Evolutionary conservation across 2,113 vertebrate species (phyloP).

Genomic region (Albula glossodonta): DNA sequence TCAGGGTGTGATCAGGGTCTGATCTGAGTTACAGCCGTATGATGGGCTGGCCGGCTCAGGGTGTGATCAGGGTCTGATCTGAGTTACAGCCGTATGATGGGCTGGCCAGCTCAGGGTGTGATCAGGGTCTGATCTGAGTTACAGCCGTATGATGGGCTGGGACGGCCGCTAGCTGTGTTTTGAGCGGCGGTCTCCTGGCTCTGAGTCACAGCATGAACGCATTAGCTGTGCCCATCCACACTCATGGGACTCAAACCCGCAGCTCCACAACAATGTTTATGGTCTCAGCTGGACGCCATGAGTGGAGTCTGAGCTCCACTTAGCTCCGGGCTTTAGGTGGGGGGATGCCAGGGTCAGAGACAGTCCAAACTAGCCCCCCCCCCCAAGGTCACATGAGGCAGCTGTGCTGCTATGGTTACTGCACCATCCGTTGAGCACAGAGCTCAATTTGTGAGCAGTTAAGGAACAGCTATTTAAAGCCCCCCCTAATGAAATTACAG

Average conservation of each 20-base stretch:
- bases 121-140: no score
- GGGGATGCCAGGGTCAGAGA: neutral
- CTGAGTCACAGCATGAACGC: neutral
- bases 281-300: neutral
- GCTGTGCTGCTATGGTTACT: conserved; percentile 21
- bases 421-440: no score
- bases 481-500: neutral
- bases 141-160: no score
- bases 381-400: neutral
- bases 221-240: neutral
- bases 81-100: no score
- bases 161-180: neutral
- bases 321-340: neutral
- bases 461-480: neutral
- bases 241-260: neutral
- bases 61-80: no score
- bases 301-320: neutral
- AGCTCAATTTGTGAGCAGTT: no score
- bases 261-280: neutral
- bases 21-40: no score
- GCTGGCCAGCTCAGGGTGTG: no score
- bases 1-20: no score
- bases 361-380: neutral
- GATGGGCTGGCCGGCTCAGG: no score
- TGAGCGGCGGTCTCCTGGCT: neutral